Percentiles rank a stretch among this genome's conserved stretches.
Evolutionary conservation across 2,797 vertebrate species (phyloP).

Genomic region (Limnodromus scolopaceus): DNA sequence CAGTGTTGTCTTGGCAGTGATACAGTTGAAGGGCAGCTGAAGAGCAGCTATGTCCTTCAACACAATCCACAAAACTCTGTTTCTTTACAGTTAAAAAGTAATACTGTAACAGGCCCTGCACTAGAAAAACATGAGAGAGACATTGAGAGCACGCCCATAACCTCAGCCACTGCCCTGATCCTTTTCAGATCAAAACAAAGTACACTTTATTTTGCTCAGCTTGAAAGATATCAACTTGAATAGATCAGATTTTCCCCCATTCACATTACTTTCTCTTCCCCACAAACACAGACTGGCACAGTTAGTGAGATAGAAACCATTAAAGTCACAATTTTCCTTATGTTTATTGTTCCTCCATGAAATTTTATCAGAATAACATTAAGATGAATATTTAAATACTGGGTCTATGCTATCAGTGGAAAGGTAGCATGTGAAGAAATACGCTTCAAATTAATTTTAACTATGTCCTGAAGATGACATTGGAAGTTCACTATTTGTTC

Average conservation of each 20-base stretch:
- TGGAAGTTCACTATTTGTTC: neutral
- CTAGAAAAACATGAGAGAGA: neutral
- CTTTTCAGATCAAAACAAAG: neutral
- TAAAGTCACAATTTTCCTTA: neutral
- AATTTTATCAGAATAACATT: neutral
- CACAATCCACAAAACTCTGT: neutral
- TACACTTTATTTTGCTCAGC: neutral
- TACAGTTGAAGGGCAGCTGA: neutral
- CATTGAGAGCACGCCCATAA: neutral
- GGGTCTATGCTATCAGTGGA: neutral
- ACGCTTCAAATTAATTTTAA: neutral
- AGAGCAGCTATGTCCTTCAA: neutral
- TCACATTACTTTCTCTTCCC: neutral
- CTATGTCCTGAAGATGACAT: neutral
- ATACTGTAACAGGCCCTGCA: neutral
- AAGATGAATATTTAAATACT: neutral
- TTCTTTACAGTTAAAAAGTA: neutral
- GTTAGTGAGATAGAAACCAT: neutral
- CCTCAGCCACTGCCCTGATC: neutral
- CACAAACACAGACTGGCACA: neutral
- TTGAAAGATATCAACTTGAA: neutral
- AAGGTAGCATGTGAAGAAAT: neutral
- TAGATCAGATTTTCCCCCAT: neutral
- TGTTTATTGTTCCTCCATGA: neutral
- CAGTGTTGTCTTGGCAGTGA: conserved; percentile 32